Percentiles rank a stretch among this genome's conserved stretches.
Evolutionary conservation across 2,113 vertebrate species (phyloP).

Genomic region (Girardinichthys multiradiatus): DNA sequence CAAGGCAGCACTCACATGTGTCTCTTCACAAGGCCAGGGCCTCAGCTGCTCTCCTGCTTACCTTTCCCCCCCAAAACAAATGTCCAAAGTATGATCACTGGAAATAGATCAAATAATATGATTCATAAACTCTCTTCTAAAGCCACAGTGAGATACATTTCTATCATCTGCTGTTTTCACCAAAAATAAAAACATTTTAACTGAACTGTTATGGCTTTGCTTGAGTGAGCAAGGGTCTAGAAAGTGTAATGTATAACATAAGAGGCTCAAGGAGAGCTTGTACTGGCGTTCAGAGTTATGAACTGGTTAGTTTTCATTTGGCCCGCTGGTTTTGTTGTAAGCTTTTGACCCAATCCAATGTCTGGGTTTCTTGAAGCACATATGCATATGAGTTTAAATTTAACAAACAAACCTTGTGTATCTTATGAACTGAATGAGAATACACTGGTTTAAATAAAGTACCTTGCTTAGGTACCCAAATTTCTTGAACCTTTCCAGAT

Average conservation of each 20-base stretch:
- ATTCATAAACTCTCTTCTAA: slow-evolving; percentile 16
- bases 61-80: slow-evolving; percentile 9
- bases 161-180: slow-evolving; percentile 3
- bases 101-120: slow-evolving; percentile 22
- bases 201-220: not conserved
- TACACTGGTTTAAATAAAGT: slow-evolving; percentile 17
- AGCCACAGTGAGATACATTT: slow-evolving; percentile 29
- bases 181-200: slow-evolving; percentile 4
- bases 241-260: slow-evolving; percentile 15
- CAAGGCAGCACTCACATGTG: slow-evolving; percentile 59
- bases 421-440: slow-evolving; percentile 37
- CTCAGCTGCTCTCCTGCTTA: slow-evolving; percentile 15
- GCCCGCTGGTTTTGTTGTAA: not conserved
- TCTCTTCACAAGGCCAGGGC: slow-evolving; percentile 27
- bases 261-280: slow-evolving; percentile 35
- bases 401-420: slow-evolving; percentile 10
- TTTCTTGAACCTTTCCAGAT: not conserved
- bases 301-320: slow-evolving; percentile 9
- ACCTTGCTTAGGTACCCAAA: not conserved
- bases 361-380: slow-evolving; percentile 16
- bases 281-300: slow-evolving; percentile 2
- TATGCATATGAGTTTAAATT: not conserved
- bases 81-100: slow-evolving; percentile 45
- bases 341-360: slow-evolving; percentile 20
- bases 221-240: slow-evolving; percentile 6